Evolutionary conservation across 2,888 invertebrate species (phyloP), one percentile per base, ranked within the genome.

Genomic region (Candidula unifasciata): DNA sequence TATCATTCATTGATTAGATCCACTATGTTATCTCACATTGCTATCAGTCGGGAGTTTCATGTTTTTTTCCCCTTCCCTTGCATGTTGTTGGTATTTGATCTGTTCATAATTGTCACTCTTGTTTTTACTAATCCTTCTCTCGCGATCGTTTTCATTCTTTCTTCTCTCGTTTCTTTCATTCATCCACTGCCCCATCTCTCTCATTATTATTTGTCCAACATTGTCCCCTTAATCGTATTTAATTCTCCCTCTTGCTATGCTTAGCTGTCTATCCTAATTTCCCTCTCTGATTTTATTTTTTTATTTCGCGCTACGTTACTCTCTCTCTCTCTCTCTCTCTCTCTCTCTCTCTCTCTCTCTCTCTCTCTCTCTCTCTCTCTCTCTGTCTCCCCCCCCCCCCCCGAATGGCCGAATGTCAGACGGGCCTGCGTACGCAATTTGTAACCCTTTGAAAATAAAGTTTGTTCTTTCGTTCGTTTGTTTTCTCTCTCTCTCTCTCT

Each of bases 1-100:
- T n/a, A 60, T 77, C 57, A 60, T 77, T 27, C 33, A 60, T 77
- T 77, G 77, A 60, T 77, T 57, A 18, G 57, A 33, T 77, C 60
- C 30, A 33, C n/a, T 30, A 33, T 77, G n/a, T 30, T 73, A 73
- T 73, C 73, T 73, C 13, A 3, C 13, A 10, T 52, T n/a, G 73
- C 73, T 73, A 73, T 73, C 73, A 52, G 73, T 73, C 44, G 44
- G 44, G 6, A 13, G 6, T 44, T 44, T 44, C 13, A 10, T 44
- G 6, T 44, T 44, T 44, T 44, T 44, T 52, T 44, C 44, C 2
- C n/a, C 44, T 16, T 44, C 13, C n/a, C 16, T 6, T 37, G 27
- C 18, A 37, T n/a, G 69, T 16, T 37, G 35, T 35, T 37, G 24
- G 71, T 3, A 27, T 71, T 21, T 71, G 24, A 37, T 35, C 37